These are phyloP conservation scores for Enteromius afrohamiltoni DNA, from an alignment of 2,797 vertebrate genomes.

Conservation along the genomic window DNA sequence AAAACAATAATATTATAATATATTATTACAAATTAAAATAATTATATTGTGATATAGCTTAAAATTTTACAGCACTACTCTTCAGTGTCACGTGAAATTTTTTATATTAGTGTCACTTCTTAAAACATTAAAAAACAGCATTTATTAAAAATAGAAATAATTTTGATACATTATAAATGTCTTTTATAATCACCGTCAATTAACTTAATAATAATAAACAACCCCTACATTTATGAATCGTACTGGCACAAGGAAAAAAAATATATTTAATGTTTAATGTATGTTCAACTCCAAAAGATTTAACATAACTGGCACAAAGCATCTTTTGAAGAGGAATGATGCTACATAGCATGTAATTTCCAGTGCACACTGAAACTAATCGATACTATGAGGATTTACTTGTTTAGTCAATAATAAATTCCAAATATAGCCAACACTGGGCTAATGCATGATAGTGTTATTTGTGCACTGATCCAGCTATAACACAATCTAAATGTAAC, in stretches of 20 bases:
- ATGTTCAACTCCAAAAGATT: neutral
- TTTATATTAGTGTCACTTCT: neutral
- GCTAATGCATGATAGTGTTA: neutral
- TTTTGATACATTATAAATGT: neutral
- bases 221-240: too few species aligned
- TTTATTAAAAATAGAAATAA: neutral
- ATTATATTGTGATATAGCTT: neutral
- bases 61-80: neutral
- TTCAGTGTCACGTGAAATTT: neutral
- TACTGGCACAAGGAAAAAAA: too few species aligned
- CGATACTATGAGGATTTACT: too few species aligned
- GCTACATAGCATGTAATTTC: neutral
- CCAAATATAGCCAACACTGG: neutral
- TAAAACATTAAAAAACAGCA: neutral
- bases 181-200: neutral
- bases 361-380: neutral
- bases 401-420: too few species aligned
- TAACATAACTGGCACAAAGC: neutral
- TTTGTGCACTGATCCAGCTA: neutral
- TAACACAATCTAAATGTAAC: too few species aligned
- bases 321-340: neutral
- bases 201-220: neutral
- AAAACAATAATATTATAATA: neutral
- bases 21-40: neutral
- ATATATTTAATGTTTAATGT: too few species aligned